Evolutionary conservation across 2,888 invertebrate species (phyloP), one percentile per base, ranked within the genome.

Genomic region (Hypolimnas misippus): DNA sequence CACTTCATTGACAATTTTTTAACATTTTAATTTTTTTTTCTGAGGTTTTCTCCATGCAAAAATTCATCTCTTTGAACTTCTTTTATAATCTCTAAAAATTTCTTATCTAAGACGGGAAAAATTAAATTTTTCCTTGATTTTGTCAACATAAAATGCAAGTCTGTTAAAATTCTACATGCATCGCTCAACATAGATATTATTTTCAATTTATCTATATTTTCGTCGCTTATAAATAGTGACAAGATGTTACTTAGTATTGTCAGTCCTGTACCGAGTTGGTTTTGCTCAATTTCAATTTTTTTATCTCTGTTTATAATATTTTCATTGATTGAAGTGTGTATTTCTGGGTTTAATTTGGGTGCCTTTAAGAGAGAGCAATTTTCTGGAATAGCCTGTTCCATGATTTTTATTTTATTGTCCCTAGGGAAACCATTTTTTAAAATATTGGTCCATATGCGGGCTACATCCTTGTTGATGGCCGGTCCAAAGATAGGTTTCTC

Each of bases 251-350:
- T 38, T 53, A 21, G 19, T 38, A 17, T 38, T 2, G 35, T 53
- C n/a, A 53, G 5, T n/a, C 53, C 35, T 19, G 53, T 19, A 33
- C 53, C 35, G 35, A 53, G 33, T 38, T 53, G 53, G 1, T 53
- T 33, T 38, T 33, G 33, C 5, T 19, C 12, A 21, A 5, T 12
- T 16, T 19, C 3, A 12, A 19, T 16, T 19, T 8, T 53, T 7
- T 38, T 53, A 8, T 53, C 53, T 19, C 35, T 33, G 35, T 38
- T 53, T 38, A 12, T 25, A 25, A 25, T 25, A 25, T 25, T 25
- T 25, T 25, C 25, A 25, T 25, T 25, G 25, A 53, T 35, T 19
- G 53, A 33, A 33, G 53, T 33, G 10, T 19, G 5, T 35, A 53
- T 53, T 35, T 53, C 53, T 19, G 38, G 19, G 21, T 53, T 53